phyloP scores from a whole-genome alignment of 2,797 vertebrate genomes.

The Etheostoma perlongum region DNA sequence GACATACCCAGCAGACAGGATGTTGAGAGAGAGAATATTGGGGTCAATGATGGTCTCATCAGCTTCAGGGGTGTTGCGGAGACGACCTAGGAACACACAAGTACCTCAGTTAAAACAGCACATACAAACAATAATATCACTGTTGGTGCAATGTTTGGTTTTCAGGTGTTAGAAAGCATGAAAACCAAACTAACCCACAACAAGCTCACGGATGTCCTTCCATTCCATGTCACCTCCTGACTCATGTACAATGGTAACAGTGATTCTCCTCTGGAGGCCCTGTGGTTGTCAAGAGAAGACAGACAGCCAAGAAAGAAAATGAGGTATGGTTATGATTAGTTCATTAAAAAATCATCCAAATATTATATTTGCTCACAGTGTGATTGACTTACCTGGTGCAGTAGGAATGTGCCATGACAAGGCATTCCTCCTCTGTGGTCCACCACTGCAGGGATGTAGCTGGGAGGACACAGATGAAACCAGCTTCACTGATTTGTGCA shows the following conservation, averaged over 20 bases:
- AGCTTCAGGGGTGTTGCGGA: conserved; percentile 93
- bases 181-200: conserved; percentile 90
- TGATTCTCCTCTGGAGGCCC: conserved; percentile 97
- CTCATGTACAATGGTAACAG: conserved; percentile 95
- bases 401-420: conserved; percentile 95
- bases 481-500: conserved; percentile 14
- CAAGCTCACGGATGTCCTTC: conserved; percentile 96
- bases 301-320: neutral
- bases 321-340: neutral
- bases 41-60: conserved; percentile 96
- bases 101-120: conserved; percentile 15
- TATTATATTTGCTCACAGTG: neutral
- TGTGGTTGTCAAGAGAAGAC: conserved; percentile 62
- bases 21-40: conserved; percentile 97
- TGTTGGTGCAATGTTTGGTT: neutral
- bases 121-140: neutral
- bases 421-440: conserved; percentile 98
- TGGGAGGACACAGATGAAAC: conserved; percentile 68
- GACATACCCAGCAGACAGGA: conserved; percentile 92
- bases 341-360: conserved; percentile 1
- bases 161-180: neutral
- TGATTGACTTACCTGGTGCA: conserved; percentile 90
- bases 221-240: conserved; percentile 92
- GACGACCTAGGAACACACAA: conserved; percentile 85
- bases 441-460: conserved; percentile 95